Percentiles rank a stretch among this genome's conserved stretches.
Conservation (phyloP, 2,888 invertebrate genomes). For the Scelioninae gen. 1 region DNA sequence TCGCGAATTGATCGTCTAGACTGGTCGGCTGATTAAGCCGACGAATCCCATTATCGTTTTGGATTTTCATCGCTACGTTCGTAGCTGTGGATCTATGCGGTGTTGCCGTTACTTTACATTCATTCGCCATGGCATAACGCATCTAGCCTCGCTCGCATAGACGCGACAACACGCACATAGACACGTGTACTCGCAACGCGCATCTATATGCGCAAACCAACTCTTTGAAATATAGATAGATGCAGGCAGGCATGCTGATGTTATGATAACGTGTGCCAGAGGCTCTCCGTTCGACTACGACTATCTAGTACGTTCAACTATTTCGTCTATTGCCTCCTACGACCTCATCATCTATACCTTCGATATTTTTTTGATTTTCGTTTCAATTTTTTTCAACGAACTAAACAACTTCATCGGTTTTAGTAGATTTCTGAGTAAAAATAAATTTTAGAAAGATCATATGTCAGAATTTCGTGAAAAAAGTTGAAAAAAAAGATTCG, state of each 20-base stretch:
- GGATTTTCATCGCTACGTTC: slow-evolving; percentile 38
- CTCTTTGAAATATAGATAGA: slow-evolving; percentile 78
- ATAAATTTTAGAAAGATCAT: too few relatives aligned
- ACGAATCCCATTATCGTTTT: slow-evolving; percentile 47
- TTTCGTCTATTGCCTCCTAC: slow-evolving; percentile 34
- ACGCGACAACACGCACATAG: slow-evolving; percentile 66
- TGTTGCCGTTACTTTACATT: slow-evolving; percentile 68
- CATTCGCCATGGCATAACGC: slow-evolving; percentile 70
- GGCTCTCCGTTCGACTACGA: slow-evolving; percentile 76
- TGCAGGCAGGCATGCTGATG: slow-evolving; percentile 76
- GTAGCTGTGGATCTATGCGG: slow-evolving; percentile 48
- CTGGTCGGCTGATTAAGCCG: slow-evolving; percentile 44
- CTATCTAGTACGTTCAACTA: too few relatives aligned
- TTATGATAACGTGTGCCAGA: slow-evolving; percentile 77
- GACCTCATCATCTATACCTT: slow-evolving; percentile 12
- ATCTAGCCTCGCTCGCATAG: slow-evolving; percentile 70
- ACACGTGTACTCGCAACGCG: slow-evolving; percentile 64
- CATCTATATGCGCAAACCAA: slow-evolving; percentile 71
- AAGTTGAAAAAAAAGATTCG: too few relatives aligned
- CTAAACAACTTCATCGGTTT: too few relatives aligned
- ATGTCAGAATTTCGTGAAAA: too few relatives aligned
- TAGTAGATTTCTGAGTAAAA: too few relatives aligned
- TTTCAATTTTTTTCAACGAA: slow-evolving; percentile 35
- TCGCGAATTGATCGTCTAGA: slow-evolving; percentile 70
- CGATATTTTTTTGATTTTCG: background rate